phyloP scores from a whole-genome alignment of 2,888 invertebrate genomes.

The Sarcophaga rosellei region DNA sequence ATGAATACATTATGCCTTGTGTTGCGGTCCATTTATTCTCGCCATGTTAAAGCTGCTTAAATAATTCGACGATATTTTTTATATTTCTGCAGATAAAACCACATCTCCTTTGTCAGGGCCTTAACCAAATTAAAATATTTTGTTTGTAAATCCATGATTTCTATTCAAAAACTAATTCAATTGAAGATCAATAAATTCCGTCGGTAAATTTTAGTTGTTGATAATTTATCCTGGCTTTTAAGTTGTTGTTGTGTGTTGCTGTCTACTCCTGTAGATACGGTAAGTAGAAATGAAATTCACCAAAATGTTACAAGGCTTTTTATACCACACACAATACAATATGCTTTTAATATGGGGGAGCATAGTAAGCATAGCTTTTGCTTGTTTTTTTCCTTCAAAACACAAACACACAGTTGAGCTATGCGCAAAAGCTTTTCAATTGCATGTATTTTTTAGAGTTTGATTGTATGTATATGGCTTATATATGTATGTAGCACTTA shows the following conservation, averaged over 20 bases:
- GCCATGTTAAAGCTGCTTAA: not conserved
- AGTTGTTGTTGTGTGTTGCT: not conserved
- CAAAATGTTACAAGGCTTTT: constrained; percentile 52
- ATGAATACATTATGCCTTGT: not conserved
- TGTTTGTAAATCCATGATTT: constrained; percentile 48
- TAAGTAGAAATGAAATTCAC: constrained; percentile 67
- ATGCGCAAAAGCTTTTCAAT: constrained; percentile 65
- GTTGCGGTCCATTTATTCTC: not conserved
- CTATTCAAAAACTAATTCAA: not conserved
- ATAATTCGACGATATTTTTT: constrained; percentile 60
- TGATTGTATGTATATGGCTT: constrained; percentile 25
- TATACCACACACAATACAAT: constrained; percentile 50
- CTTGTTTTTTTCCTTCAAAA: not conserved
- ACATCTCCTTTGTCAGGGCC: constrained; percentile 50
- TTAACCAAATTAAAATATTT: constrained; percentile 56
- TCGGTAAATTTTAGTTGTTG: constrained; percentile 35
- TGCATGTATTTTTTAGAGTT: not conserved
- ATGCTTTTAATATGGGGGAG: constrained; percentile 11
- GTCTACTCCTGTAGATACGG: constrained; percentile 55
- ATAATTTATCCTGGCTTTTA: not conserved
- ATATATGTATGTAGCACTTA: constrained; percentile 14
- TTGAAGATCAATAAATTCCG: constrained; percentile 12
- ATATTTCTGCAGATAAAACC: constrained; percentile 59
- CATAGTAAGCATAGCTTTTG: constrained; percentile 28
- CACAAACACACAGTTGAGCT: constrained; percentile 29